Evolutionary conservation across 2,888 invertebrate species (phyloP).

Genomic region (Aspidiotus rigidus): DNA sequence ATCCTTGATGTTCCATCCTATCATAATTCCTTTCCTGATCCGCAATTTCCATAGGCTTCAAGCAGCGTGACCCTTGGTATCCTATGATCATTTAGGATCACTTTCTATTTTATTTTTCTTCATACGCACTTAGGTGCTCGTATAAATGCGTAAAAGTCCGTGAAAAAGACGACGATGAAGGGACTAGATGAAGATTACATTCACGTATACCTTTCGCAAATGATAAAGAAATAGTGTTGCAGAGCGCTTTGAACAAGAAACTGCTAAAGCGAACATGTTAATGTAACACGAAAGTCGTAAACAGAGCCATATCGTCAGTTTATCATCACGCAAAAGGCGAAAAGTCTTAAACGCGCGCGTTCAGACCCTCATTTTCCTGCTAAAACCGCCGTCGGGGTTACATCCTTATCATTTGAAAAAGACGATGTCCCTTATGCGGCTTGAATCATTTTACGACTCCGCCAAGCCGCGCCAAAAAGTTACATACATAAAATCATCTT

Average conservation of each 20-base stretch:
- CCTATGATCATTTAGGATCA: too few species aligned
- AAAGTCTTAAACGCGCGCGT: slow-evolving; percentile 23
- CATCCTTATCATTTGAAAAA: slow-evolving; percentile 32
- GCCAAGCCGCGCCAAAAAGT: slow-evolving; percentile 30
- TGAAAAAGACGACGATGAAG: too few species aligned
- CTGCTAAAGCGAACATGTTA: slow-evolving; percentile 18
- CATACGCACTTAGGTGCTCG: too few species aligned
- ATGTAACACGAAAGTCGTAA: slow-evolving; percentile 5
- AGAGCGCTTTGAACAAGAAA: neutral
- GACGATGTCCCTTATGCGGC: slow-evolving; percentile 31
- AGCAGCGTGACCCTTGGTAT: too few species aligned
- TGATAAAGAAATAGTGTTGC: neutral
- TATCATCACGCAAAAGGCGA: slow-evolving; percentile 25
- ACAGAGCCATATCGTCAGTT: slow-evolving; percentile 27
- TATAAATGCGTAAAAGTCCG: too few species aligned
- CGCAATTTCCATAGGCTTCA: too few species aligned
- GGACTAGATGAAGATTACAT: too few species aligned
- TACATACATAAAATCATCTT: slow-evolving; percentile 29
- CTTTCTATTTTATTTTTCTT: too few species aligned
- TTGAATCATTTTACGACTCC: slow-evolving; percentile 32
- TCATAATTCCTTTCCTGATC: too few species aligned
- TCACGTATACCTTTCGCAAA: neutral
- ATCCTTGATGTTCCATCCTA: too few species aligned
- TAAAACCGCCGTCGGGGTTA: slow-evolving; percentile 16
- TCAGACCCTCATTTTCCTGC: slow-evolving; percentile 30